Conservation (phyloP, 2,797 vertebrate species). For the Austrolebias charrua region DNA sequence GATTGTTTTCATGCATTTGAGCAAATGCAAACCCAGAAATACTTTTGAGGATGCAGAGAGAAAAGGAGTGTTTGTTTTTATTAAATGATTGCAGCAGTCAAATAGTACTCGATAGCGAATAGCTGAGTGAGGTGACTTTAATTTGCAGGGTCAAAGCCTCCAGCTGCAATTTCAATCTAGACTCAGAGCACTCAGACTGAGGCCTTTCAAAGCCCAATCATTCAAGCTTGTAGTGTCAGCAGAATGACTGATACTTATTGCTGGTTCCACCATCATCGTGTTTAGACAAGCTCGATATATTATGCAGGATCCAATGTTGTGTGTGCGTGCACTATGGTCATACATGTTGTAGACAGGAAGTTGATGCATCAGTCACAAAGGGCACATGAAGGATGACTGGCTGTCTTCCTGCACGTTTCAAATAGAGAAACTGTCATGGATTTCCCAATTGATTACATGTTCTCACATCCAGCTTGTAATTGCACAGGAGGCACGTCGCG, state of each 20-base stretch:
- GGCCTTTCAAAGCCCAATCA: constrained; percentile 53
- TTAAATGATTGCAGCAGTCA: constrained; percentile 31
- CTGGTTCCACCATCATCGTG: constrained; percentile 67
- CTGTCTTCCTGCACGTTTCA: constrained; percentile 62
- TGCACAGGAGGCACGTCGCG: constrained; percentile 58
- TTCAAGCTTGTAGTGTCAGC: constrained; percentile 43
- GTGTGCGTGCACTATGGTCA: constrained; percentile 59
- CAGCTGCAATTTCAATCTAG: constrained; percentile 37
- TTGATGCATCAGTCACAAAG: constrained; percentile 71
- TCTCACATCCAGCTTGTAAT: constrained; percentile 56
- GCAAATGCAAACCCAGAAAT: not conserved
- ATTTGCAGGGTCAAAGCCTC: constrained; percentile 51
- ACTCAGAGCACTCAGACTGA: constrained; percentile 40
- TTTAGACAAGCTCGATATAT: constrained; percentile 71
- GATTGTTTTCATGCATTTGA: constrained; percentile 2
- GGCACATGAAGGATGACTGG: constrained; percentile 70
- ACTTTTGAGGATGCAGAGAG: not conserved
- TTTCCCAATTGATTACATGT: constrained; percentile 73
- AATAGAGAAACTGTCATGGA: constrained; percentile 69
- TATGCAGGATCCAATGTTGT: constrained; percentile 59
- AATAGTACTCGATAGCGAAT: constrained; percentile 12
- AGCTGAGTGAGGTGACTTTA: constrained; percentile 42
- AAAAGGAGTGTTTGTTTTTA: constrained; percentile 7
- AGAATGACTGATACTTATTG: constrained; percentile 72
- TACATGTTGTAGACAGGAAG: constrained; percentile 63